Base-by-base conservation (phyloP, 2,888 invertebrate genomes). In the Protophormia terraenovae region DNA sequence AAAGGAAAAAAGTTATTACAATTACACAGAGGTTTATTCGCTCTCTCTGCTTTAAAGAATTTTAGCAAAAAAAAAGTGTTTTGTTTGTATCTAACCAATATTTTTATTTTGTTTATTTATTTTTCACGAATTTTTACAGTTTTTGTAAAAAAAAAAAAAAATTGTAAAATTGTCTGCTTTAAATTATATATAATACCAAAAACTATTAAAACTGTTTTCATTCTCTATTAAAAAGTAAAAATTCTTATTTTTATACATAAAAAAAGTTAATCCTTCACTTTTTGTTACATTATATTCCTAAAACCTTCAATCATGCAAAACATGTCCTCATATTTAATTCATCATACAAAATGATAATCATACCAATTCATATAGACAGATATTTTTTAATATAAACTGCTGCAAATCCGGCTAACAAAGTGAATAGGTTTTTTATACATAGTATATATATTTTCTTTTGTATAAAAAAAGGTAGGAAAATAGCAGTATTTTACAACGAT, bases 281-380 rank as follows among this genome's bases (percentile, higher is more conserved):
- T 10, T n/a, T n/a, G n/a, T n/a, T 22, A n/a, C 24, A 66, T n/a
- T n/a, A 47, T 10, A 27, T 7, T 29, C 16, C n/a, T 45, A 29
- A 14, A 6, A 55, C 4, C 22, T 24, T 19, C 58, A 58, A 47
- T 4, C 58, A 35, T 19, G 24, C 29, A n/a, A n/a, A n/a, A n/a
- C n/a, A n/a, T 53, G 38, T 41, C 62, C 71, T 79, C 29, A 71
- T 71, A 80, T 80, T 73, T 80, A 80, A 80, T 80, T 73, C 80
- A 80, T 80, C 80, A 66, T 79, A 79, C 62, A 62, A 55, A 79
- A 79, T 64, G 32, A 71, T 62, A 62, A 53, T 62, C 29, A 71
- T 62, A 62, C n/a, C 45, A 55, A n/a, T 53, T 29, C 35, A 62
- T 41, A 64, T 41, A 38, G 29, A 71, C 79, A 53, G 38, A 29